Evolutionary conservation across 2,797 vertebrate genomes (phyloP), one percentile per base, ranked within the genome.

Genomic region (Thalassophryne amazonica): DNA sequence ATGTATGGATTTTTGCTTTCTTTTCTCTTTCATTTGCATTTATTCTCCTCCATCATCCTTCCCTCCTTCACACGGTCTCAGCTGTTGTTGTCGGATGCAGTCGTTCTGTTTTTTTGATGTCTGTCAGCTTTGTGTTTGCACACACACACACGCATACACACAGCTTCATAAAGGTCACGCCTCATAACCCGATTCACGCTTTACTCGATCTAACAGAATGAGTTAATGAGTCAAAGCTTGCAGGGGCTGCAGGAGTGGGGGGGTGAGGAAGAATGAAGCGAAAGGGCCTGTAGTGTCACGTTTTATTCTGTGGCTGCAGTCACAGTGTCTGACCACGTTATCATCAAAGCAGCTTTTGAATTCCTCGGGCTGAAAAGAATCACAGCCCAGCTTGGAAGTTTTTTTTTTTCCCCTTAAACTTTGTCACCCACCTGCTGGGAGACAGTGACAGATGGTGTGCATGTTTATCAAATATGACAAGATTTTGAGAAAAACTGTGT

Each of bases 131-230:
- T 18, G 2, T 17, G 31, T 23, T 13, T 9, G 23, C 42, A 36
- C 52, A 23, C 36, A 4, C 13, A n/a, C 13, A 13, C 1, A 1
- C 3, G 18, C 7, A 3, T 23, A 32, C 47, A 60, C 63, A 67
- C 69, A 48, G 19, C 65, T 75, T 67, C 64, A 74, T 78, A 60
- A 62, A 65, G 35, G 50, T 12, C 16, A 45, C 13, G 10, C 57
- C 43, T 70, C 51, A 56, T 73, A 73, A 74, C 39, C 46, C 20
- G 20, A 73, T 69, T 74, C 53, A 2, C 50, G 48, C 51, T 60
- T 79, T 79, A 80, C 72, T 77, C 66, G 46, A 60, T 33, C 72
- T 58, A 73, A 59, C 69, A 30, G 71, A 66, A 78, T 69, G 60
- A 51, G 64, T 69, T 71, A 59, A 78, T 80, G 78, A 78, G 62